Evolutionary conservation across 2,113 vertebrate species (phyloP), one percentile per base, ranked within the genome.

Genomic region (Micromys minutus): DNA sequence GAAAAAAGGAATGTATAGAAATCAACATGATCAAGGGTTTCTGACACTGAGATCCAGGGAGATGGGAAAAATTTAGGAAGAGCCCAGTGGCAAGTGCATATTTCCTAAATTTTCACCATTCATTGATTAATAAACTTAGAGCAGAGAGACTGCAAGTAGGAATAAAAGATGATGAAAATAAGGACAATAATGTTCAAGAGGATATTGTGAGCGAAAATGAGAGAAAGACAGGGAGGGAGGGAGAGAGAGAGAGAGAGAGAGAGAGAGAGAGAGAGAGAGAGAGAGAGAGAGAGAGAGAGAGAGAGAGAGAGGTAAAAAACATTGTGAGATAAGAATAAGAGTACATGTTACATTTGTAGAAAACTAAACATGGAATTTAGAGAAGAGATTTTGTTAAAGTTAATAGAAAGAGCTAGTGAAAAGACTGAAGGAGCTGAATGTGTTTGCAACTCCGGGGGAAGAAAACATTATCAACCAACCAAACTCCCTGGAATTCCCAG

Each of bases 1-100:
- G 21, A 26, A 42, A 45, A 31, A 94, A 71, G 29, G 1, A 42
- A 52, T 89, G 5, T 79, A 79, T 91, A 96, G 24, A 93, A 95
- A 74, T 88, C 1, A 74, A 19, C 52, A 75, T 76, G 13, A 91
- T 89, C 87, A 87, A 80, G 59, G 42, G 8, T 61, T 72, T 63
- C 36, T 55, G 87, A 92, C n/a, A 65, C 57, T 90, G 39, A 57
- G 47, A 81, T 1, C 15, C 8, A 80, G 55, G 52, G 47, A 52
- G 19, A 55, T 79, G 31, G 8, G 10, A 29, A 89, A 88, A 36
- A 81, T 83, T 74, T 91, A 83, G 26, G 75, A 86, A 61, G 12
- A 80, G 0, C 0, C 1, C 15, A 76, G 67, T 89, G 39, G 26
- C 7, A 85, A 89, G n/a, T 50, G 1, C 74, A 42, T 90, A 3